Evolutionary conservation across 2,888 invertebrate genomes (phyloP), one percentile per base, ranked within the genome.

Genomic region (Laspeyria flexula): DNA sequence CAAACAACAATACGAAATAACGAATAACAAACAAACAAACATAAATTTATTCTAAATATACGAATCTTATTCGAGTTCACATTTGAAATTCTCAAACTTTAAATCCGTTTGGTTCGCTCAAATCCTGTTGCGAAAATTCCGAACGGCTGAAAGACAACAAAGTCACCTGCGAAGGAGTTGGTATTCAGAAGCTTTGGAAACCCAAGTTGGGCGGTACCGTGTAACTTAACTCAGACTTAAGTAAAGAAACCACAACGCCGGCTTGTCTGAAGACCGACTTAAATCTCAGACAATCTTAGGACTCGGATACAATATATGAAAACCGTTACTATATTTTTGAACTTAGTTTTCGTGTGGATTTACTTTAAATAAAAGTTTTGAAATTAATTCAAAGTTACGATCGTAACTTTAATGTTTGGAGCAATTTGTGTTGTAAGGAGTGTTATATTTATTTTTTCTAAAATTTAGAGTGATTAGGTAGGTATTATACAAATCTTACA

Each of bases 211-310:
- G 89, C 86, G 88, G 81, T 78, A 73, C 83, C 74, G 68, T 74
- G 79, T 85, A 81, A 85, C 73, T 87, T 85, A 87, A 86, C 81
- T 86, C 82, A 78, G 83, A 84, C 81, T 87, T 86, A 85, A 86
- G 88, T 75, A 88, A 88, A 87, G 89, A 88, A 90, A 88, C 86
- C 88, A 71, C 88, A 86, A 77, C 81, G 82, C 83, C 82, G 76
- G 79, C 74, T 78, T 68, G 84, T 85, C 86, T 88, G 86, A 87
- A 79, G 85, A 84, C 83, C 77, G 78, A 79, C 79, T 88, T 88
- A 88, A 87, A 88, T 88, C 86, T 84, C 75, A 68, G 70, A 75
- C 72, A 71, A 72, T 62, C 74, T 75, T 78, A 65, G 77, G 72
- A 45, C 55, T 67, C 59, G 71, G 63, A 68, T 71, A 81, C 79